Base-by-base conservation (phyloP, 2,888 invertebrate genomes). In the Acronicta aceris region DNA sequence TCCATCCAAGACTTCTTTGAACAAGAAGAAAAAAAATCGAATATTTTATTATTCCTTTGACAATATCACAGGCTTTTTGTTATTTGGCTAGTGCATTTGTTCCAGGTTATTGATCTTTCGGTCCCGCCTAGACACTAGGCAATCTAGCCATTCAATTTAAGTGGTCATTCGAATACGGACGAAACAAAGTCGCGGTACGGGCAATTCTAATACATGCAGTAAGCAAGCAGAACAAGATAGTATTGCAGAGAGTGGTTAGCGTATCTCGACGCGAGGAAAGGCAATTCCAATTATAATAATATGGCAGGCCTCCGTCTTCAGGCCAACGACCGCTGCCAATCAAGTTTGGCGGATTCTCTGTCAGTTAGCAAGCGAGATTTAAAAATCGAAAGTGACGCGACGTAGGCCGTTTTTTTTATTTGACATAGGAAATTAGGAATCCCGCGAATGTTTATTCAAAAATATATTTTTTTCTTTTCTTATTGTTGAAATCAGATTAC, bases 261-360 rank as follows among this genome's bases (percentile, higher is more conserved):
- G 52, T 54, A 58, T 55, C 59, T 68, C 64, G 50, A 54, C 38
- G 56, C 46, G 58, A 67, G 65, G 59, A 64, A 65, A 70, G 38
- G 56, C 74, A 68, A 68, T 75, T 75, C 61, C 57, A 47, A 47
- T 53, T 65, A 38, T 38, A 67, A 69, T 67, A 71, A 68, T 38
- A 38, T 40, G 54, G 36, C 54, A 33, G 50, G 51, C 52, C 59
- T 54, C 70, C 33, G 62, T 55, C 70, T 49, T 17, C 59, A 52
- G 67, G 77, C 58, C 77, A 69, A 62, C 53, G 78, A 75, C 71
- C 65, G 52, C 69, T 45, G 63, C 60, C 71, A 64, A 74, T 75
- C 77, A 78, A 77, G 78, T 78, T 78, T 68, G 63, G 54, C 76
- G 76, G 71, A 71, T 53, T 43, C 36, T 16, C 43, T 59, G 48